Conservation (phyloP, 2,888 invertebrate species). For the Caenorhabditis angaria region DNA sequence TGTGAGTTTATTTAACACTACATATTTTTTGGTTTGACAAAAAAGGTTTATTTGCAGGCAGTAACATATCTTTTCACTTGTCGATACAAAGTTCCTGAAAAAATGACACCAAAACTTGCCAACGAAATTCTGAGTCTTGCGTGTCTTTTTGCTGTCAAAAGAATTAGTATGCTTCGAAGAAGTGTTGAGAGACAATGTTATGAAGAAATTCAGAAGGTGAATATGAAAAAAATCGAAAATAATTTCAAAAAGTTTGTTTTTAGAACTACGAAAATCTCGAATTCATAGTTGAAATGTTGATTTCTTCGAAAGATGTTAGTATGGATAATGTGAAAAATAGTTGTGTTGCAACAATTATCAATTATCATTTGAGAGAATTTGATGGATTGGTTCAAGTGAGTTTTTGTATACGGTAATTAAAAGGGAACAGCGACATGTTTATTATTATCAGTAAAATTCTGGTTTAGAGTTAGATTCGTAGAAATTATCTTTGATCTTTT, state of each 20-base stretch:
- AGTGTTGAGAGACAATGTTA: conserved; percentile 4
- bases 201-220: background rate
- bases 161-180: background rate
- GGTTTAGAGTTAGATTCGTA: too few species aligned
- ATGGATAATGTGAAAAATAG: background rate
- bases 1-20: background rate
- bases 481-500: background rate
- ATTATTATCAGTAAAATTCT: too few species aligned
- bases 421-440: too few species aligned
- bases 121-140: background rate
- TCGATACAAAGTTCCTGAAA: background rate
- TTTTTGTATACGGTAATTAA: too few species aligned
- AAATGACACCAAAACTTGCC: background rate
- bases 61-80: conserved; percentile 1
- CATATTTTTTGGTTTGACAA: background rate
- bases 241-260: background rate
- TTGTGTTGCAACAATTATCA: background rate
- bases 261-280: conserved; percentile 5
- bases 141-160: conserved; percentile 3
- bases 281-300: background rate
- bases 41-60: background rate
- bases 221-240: background rate
- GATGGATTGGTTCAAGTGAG: conserved; percentile 1
- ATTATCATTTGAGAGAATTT: conserved; percentile 7
- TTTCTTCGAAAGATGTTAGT: background rate